Conservation (phyloP, 64 coral and sea anemone genomes). For the Platygyra sinensis region DNA sequence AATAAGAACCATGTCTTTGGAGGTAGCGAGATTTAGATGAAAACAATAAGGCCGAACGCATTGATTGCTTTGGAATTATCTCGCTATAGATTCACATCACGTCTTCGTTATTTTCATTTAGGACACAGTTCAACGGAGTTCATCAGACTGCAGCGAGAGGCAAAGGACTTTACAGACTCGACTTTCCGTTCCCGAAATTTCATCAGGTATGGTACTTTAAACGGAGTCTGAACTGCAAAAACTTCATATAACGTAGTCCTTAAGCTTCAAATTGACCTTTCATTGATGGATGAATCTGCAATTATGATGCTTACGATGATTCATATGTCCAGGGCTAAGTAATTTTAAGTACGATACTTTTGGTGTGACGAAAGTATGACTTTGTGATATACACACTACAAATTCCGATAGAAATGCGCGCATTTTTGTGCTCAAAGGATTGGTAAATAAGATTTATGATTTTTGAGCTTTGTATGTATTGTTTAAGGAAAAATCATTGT, state of each 20-base stretch:
- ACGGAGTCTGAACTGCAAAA: not conserved
- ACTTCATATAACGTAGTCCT: not conserved
- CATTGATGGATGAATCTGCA: not conserved
- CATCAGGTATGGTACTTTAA: constrained; percentile 36
- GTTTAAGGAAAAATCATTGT: not conserved
- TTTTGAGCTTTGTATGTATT: not conserved
- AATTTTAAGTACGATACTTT: not conserved
- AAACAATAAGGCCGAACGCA: not conserved
- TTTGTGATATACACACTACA: not conserved
- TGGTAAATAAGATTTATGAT: not conserved
- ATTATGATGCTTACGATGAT: not conserved
- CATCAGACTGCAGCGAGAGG: constrained; percentile 63
- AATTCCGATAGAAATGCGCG: not conserved
- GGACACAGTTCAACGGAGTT: constrained; percentile 56
- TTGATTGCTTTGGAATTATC: not conserved
- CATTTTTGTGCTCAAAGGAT: not conserved
- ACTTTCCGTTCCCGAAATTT: constrained; percentile 59
- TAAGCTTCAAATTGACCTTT: not conserved
- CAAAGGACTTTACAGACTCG: constrained; percentile 39
- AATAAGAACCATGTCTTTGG: constrained; percentile 17
- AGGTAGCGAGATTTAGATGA: not conserved
- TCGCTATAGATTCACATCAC: not conserved
- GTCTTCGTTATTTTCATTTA: constrained; percentile 9
- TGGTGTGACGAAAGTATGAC: not conserved
- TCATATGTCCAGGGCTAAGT: not conserved